A percentile compares a stretch with the other conserved stretches of the same genome.
phyloP scores from a whole-genome alignment of 2,888 invertebrate genomes.

The Apomyelois bistriatella region DNA sequence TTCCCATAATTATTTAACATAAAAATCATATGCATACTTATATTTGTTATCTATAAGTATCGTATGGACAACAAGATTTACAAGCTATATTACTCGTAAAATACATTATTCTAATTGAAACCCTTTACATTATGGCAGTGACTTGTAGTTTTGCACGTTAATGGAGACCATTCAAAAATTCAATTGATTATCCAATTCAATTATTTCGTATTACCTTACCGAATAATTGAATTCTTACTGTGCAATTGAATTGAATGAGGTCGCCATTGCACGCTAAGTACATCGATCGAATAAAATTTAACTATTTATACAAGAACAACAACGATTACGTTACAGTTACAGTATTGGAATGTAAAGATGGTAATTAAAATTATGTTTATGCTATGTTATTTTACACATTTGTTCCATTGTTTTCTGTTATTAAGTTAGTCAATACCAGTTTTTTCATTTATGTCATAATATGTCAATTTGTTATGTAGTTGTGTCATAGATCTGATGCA shows the following conservation, averaged over 20 bases:
- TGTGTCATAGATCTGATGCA: too few relatives aligned
- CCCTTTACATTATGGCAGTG: conserved; percentile 23
- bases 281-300: conserved; percentile 19
- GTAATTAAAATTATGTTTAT: conserved; percentile 11
- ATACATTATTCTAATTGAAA: conserved; percentile 9
- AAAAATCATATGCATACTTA: too few relatives aligned
- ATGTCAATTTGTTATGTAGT: too few relatives aligned
- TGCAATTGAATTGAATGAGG: conserved; percentile 7
- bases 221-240: conserved; percentile 8
- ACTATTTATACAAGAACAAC: conserved; percentile 12
- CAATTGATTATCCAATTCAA: not conserved
- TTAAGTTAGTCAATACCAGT: not conserved
- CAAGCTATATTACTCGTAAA: conserved; percentile 3
- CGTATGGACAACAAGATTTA: not conserved
- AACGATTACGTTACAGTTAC: conserved; percentile 9
- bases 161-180: conserved; percentile 18
- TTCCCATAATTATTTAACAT: too few relatives aligned
- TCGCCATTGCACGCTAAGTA: conserved; percentile 42
- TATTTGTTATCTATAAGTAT: not conserved
- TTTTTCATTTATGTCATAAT: not conserved
- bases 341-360: conserved; percentile 18
- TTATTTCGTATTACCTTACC: not conserved
- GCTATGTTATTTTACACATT: conserved; percentile 7
- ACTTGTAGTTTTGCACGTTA: conserved; percentile 17
- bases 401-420: not conserved